These are phyloP conservation scores for Nycticorax nycticorax DNA, from an alignment of 2,113 vertebrate genomes.

Conservation along the genomic window DNA sequence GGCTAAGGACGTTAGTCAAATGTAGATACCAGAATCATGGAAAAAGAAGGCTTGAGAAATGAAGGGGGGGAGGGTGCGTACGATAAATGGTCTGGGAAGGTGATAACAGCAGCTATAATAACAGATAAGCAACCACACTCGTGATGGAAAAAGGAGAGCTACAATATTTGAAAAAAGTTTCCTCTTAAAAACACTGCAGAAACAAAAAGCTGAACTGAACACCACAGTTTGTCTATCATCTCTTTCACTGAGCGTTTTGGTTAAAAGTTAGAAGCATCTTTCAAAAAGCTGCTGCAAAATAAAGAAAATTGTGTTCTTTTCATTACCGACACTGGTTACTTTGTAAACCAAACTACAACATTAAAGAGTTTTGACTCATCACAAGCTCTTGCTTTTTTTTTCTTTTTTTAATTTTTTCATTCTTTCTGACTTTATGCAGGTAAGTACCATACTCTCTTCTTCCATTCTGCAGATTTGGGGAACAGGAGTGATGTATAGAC, in stretches of 20 bases:
- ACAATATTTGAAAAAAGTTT: not conserved
- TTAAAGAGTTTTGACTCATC: not conserved
- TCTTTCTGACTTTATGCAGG: not conserved
- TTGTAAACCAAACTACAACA: not conserved
- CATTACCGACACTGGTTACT: not conserved
- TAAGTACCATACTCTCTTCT: not conserved
- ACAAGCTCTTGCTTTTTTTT: not conserved
- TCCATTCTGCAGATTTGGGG: not conserved
- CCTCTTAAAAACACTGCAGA: not conserved
- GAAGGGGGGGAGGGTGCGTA: rapidly evolving
- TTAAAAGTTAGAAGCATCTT: not conserved
- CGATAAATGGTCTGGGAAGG: not conserved
- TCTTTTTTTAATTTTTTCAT: not conserved
- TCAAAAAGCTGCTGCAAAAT: not conserved
- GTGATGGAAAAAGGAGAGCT: not conserved
- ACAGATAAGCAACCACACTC: not conserved
- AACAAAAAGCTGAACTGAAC: not conserved
- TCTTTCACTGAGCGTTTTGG: not conserved
- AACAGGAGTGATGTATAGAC: not conserved
- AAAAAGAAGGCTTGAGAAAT: not conserved
- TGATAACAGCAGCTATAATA: not conserved
- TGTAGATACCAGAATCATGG: not conserved
- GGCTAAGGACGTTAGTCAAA: not conserved
- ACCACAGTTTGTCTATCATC: not conserved
- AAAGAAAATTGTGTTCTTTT: not conserved